Evolutionary conservation across 2,797 vertebrate genomes (phyloP).

Genomic region (Megalops cyprinoides): DNA sequence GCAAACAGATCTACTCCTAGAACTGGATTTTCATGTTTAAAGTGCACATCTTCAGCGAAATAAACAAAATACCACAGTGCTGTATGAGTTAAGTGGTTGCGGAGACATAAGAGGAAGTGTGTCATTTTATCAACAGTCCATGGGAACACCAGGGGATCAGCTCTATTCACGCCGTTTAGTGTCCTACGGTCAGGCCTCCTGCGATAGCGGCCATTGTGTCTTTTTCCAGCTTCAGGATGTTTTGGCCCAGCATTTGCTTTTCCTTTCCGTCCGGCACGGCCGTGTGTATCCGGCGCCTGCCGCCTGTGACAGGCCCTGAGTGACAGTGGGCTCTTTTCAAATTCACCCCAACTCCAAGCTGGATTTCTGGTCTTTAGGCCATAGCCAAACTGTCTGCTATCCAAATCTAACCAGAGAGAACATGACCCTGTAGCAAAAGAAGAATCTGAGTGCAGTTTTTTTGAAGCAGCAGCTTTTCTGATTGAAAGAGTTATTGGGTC

Average conservation of each 20-base stretch:
- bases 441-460: neutral
- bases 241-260: slow-evolving; percentile 42
- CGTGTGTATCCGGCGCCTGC: slow-evolving; percentile 4
- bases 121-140: slow-evolving; percentile 31
- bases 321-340: slow-evolving; percentile 23
- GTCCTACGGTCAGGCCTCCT: slow-evolving; percentile 43
- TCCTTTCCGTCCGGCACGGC: slow-evolving; percentile 34
- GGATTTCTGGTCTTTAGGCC: neutral
- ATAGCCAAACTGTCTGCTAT: slow-evolving; percentile 15
- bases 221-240: slow-evolving; percentile 69
- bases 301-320: slow-evolving; percentile 4
- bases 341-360: neutral
- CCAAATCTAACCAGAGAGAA: slow-evolving; percentile 8
- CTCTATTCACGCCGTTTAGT: slow-evolving; percentile 36
- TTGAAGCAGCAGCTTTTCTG: neutral
- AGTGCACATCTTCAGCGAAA: neutral
- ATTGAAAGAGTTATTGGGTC: neutral
- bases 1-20: too few relatives aligned
- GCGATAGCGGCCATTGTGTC: slow-evolving; percentile 58
- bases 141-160: slow-evolving; percentile 46
- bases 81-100: neutral
- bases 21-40: neutral
- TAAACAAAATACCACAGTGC: neutral
- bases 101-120: neutral
- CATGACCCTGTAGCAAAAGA: neutral